Base-by-base conservation (phyloP, 2,888 invertebrate species). In the Tortricodes alternella region DNA sequence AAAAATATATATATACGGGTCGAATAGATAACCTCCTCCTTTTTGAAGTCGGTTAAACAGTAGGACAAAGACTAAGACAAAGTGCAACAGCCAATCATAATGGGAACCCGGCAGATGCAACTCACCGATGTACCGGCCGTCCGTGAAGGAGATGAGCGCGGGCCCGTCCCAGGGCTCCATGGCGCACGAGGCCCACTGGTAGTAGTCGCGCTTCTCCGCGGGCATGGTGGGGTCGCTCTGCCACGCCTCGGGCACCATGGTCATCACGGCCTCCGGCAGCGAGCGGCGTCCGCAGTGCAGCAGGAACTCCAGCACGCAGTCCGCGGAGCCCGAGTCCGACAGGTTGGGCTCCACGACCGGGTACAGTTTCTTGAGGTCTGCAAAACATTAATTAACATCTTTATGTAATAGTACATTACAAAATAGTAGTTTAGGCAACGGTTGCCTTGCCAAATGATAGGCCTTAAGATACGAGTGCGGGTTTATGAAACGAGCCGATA, bases 101-200 rank as follows among this genome's bases (percentile, higher is more conserved):
- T n/a, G n/a, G n/a, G n/a, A n/a, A n/a, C n/a, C n/a, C 35, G 18
- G n/a, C 2, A 13, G 13, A 24, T 2, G 1, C 18, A 5, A 64
- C 81, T 77, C 38, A 91, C 96, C 99, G 73, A 99, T 96, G 78
- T 97, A 99, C 23, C 99, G 94, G 23, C 99, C 99, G 87, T 99
- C 99, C 43, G 98, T 98, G 86, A 99, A 99, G 0, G 99, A 97
- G 53, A 99, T 93, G 60, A 99, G 91, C 1, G 99, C 99, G 1
- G 97, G 96, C 21, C 99, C 99, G 85, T 99, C 99, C 99, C 99
- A 99, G 0, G 99, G 99, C 81, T 99, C 99, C 99, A 99, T 99
- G 13, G 95, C 96, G 76, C 96, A 99, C 0, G 98, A 96, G 9
- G 98, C 96, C 99, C 99, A 99, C 66, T 97, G 96, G 87, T 99